Conservation (phyloP, 2,797 vertebrate genomes). For the Sebastes alutus region DNA sequence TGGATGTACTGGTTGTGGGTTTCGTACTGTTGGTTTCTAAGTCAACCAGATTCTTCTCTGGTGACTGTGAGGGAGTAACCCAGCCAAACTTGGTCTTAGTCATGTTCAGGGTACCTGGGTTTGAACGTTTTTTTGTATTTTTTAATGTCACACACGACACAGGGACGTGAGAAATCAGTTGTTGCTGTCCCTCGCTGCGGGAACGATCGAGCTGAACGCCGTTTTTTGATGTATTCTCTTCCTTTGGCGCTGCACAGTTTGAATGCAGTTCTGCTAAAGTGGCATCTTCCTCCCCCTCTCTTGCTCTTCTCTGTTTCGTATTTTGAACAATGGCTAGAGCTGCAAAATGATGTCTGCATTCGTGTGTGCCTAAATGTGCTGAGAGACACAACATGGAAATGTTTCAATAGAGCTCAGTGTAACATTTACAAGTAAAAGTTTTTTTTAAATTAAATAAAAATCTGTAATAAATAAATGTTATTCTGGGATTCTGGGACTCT, state of each 20-base stretch:
- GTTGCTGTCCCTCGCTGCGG: constrained; percentile 15
- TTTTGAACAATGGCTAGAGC: constrained; percentile 69
- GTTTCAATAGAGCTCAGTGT: constrained; percentile 79
- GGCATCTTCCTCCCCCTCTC: not conserved
- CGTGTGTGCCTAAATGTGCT: constrained; percentile 80
- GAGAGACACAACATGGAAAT: constrained; percentile 66
- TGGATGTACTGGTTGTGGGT: constrained; percentile 37
- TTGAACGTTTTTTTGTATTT: constrained; percentile 42
- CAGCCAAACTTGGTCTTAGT: constrained; percentile 47
- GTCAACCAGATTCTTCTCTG: constrained; percentile 27
- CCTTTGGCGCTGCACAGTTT: constrained; percentile 49
- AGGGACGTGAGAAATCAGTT: constrained; percentile 24
- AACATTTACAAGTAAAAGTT: constrained; percentile 77
- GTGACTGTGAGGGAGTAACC: constrained; percentile 30
- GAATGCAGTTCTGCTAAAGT: constrained; percentile 53
- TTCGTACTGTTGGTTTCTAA: constrained; percentile 58
- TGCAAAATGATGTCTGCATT: constrained; percentile 74
- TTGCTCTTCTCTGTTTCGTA: constrained; percentile 47
- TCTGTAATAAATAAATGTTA: constrained; percentile 69
- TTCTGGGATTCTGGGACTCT: not conserved
- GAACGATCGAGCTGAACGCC: constrained; percentile 32
- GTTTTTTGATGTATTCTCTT: constrained; percentile 49
- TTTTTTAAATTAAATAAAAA: constrained; percentile 82
- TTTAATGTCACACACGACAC: constrained; percentile 55
- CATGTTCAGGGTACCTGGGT: constrained; percentile 15